These are phyloP conservation scores for Pimephales promelas DNA, from an alignment of 2,113 vertebrate genomes.

Conservation along the genomic window DNA sequence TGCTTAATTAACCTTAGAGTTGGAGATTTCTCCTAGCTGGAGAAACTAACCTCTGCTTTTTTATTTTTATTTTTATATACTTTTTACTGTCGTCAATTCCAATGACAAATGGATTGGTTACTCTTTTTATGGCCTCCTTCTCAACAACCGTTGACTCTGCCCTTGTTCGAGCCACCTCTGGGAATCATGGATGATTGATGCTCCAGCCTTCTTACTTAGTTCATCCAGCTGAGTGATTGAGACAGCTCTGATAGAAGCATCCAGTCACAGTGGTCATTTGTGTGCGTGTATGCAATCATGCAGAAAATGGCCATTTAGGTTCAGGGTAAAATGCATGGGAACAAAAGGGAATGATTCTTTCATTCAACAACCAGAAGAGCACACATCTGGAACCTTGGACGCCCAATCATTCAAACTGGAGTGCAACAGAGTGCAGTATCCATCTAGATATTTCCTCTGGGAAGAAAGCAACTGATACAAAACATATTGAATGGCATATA, in stretches of 20 bases:
- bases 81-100: not conserved
- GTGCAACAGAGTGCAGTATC: too few relatives aligned
- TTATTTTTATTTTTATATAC: not conserved
- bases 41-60: conserved; percentile 57
- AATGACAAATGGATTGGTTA: conserved; percentile 2
- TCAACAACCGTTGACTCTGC: not conserved
- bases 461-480: too few relatives aligned
- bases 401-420: not conserved
- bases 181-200: conserved; percentile 51
- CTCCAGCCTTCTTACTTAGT: conserved; percentile 43
- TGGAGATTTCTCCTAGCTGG: conserved; percentile 69
- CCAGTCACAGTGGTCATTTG: not conserved
- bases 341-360: not conserved
- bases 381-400: not conserved
- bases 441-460: too few relatives aligned
- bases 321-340: not conserved
- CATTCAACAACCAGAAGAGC: not conserved
- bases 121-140: not conserved
- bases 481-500: too few relatives aligned
- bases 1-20: conserved; percentile 79
- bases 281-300: not conserved
- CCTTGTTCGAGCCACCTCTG: conserved; percentile 3
- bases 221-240: conserved; percentile 42
- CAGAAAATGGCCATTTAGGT: not conserved
- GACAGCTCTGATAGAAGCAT: conserved; percentile 49